Conservation (phyloP, 2,113 vertebrate genomes). For the Pluvianellus socialis region DNA sequence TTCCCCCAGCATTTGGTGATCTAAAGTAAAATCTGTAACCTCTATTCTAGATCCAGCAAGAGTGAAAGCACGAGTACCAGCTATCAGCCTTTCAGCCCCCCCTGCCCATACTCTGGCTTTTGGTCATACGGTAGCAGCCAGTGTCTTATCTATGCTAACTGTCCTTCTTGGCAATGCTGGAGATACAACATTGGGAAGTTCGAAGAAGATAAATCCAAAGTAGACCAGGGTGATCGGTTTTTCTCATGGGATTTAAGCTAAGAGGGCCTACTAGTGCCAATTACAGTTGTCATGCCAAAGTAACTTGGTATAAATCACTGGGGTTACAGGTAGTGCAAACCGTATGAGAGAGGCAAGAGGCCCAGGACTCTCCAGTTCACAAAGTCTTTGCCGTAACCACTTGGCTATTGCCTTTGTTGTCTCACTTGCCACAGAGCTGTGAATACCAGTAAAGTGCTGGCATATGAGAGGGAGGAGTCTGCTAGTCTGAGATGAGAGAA, state of each 20-base stretch:
- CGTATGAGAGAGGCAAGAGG: background rate
- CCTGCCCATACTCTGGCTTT: background rate
- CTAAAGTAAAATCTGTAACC: background rate
- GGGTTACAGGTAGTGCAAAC: background rate
- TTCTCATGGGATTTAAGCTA: background rate
- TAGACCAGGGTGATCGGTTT: background rate
- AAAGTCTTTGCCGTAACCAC: background rate
- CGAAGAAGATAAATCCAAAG: background rate
- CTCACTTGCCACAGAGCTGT: background rate
- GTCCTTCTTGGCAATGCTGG: background rate
- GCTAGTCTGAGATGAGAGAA: background rate
- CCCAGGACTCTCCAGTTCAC: background rate
- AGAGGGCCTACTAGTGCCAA: background rate
- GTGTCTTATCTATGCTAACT: accelerated
- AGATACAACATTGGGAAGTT: background rate
- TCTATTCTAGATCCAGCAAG: background rate
- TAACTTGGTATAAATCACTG: background rate
- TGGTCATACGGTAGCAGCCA: background rate
- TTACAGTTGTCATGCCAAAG: accelerated
- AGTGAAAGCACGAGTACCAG: background rate
- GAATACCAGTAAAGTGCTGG: background rate
- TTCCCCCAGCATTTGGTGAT: background rate
- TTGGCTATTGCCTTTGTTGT: background rate
- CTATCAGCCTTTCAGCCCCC: background rate
- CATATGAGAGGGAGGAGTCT: background rate